Conservation (phyloP, 1,140 invertebrate genomes). For the Sitobion miscanthi region DNA sequence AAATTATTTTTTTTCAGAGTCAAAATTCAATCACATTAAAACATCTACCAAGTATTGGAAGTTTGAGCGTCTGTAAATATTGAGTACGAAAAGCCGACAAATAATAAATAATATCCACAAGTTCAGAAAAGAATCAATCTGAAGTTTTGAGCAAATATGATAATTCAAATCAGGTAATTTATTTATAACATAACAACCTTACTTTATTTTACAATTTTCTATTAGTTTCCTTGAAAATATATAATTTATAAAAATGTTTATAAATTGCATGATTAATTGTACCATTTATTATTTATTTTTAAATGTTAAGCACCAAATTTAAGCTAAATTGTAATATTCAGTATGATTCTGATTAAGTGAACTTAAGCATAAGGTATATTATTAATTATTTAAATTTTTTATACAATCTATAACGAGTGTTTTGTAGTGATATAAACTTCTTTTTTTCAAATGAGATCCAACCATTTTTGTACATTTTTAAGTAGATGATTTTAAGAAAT, state of each 20-base stretch:
- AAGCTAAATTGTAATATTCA: background rate
- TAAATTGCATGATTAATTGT: background rate
- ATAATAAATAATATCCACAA: too few species aligned
- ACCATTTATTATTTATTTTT: background rate
- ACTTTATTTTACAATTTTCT: background rate
- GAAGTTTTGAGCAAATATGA: conserved; percentile 30
- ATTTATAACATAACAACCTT: background rate
- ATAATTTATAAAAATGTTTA: background rate
- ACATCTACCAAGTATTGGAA: background rate
- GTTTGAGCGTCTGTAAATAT: background rate
- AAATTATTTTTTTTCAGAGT: background rate
- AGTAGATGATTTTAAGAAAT: background rate
- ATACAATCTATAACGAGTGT: background rate
- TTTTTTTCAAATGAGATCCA: background rate
- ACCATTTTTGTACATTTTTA: background rate
- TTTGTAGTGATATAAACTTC: background rate
- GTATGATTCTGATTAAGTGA: background rate
- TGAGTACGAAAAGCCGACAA: background rate
- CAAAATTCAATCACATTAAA: background rate
- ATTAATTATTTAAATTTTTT: background rate
- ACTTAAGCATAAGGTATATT: background rate
- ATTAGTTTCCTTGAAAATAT: background rate
- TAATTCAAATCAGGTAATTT: conserved; percentile 41
- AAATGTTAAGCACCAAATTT: background rate
- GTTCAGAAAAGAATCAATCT: background rate